Conservation (phyloP, 2,797 vertebrate genomes). For the Acanthurus leucopareius region DNA sequence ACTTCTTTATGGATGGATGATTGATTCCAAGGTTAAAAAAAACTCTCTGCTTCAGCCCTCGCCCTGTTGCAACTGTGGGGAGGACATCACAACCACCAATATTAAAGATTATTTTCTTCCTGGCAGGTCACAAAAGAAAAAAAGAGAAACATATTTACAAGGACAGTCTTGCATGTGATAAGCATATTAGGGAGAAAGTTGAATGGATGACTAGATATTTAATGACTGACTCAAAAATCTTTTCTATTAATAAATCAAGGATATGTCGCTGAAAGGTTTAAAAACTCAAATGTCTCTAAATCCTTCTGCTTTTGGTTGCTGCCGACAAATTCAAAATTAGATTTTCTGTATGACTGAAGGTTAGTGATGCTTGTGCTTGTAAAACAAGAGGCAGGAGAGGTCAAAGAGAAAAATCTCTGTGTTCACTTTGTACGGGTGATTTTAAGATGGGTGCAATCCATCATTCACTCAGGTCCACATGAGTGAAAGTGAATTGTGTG, state of each 20-base stretch:
- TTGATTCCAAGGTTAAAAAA: slow-evolving; percentile 67
- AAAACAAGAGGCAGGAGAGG: slow-evolving; percentile 51
- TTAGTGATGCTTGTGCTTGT: slow-evolving; percentile 50
- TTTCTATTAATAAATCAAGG: slow-evolving; percentile 25
- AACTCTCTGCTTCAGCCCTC: slow-evolving; percentile 26
- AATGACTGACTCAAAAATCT: slow-evolving; percentile 28
- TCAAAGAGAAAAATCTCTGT: slow-evolving; percentile 42
- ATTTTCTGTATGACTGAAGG: slow-evolving; percentile 58
- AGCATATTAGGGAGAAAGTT: slow-evolving; percentile 23
- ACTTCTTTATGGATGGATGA: slow-evolving; percentile 61
- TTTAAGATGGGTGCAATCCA: slow-evolving; percentile 55
- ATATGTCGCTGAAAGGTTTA: slow-evolving; percentile 38
- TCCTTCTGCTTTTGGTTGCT: slow-evolving; percentile 30
- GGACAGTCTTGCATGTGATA: slow-evolving; percentile 24
- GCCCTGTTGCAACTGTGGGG: slow-evolving; percentile 7
- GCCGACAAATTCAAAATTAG: slow-evolving; percentile 58
- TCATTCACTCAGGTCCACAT: slow-evolving; percentile 50
- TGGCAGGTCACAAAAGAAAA: slow-evolving; percentile 31
- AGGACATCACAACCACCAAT: slow-evolving; percentile 21
- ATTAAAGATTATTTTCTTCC: slow-evolving; percentile 47
- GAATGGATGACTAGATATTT: slow-evolving; percentile 35
- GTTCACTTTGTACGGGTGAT: slow-evolving; percentile 42
- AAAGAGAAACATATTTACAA: slow-evolving; percentile 43
- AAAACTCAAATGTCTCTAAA: slow-evolving; percentile 35
- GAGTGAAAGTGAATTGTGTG: slow-evolving; percentile 41